Percentiles rank a stretch among this genome's conserved stretches.
These are phyloP conservation scores for Cydia amplana DNA, from an alignment of 1,140 invertebrate genomes.

Conservation along the genomic window DNA sequence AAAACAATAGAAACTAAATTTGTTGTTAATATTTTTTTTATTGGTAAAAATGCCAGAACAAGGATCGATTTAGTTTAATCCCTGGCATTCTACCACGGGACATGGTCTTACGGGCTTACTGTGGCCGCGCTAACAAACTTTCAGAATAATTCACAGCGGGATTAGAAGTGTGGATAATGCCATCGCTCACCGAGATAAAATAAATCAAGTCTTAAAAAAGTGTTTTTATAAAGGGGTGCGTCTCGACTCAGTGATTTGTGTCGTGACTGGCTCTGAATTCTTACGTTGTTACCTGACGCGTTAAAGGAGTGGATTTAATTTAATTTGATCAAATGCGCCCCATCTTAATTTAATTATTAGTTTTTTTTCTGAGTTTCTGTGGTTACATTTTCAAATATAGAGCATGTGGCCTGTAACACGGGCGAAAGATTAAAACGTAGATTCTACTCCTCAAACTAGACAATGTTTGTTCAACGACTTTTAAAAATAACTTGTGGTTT, in stretches of 20 bases:
- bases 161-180: conserved; percentile 53
- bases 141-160: conserved; percentile 49
- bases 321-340: neutral
- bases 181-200: conserved; percentile 40
- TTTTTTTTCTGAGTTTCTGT: neutral
- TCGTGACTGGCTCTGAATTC: conserved; percentile 39
- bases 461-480: too few relatives aligned
- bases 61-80: conserved; percentile 36
- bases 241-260: conserved; percentile 54
- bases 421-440: too few relatives aligned
- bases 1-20: too few relatives aligned
- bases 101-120: conserved; percentile 46
- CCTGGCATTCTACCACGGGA: conserved; percentile 41
- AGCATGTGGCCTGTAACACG: too few relatives aligned
- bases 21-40: too few relatives aligned
- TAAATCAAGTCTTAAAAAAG: conserved; percentile 61
- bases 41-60: too few relatives aligned
- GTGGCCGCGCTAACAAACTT: conserved; percentile 48
- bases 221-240: conserved; percentile 53
- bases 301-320: neutral
- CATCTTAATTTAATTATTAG: neutral
- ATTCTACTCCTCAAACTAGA: too few relatives aligned
- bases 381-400: neutral
- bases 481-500: too few relatives aligned
- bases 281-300: neutral